Evolutionary conservation across 2,888 invertebrate genomes (phyloP).

Genomic region (Spodoptera littoralis): DNA sequence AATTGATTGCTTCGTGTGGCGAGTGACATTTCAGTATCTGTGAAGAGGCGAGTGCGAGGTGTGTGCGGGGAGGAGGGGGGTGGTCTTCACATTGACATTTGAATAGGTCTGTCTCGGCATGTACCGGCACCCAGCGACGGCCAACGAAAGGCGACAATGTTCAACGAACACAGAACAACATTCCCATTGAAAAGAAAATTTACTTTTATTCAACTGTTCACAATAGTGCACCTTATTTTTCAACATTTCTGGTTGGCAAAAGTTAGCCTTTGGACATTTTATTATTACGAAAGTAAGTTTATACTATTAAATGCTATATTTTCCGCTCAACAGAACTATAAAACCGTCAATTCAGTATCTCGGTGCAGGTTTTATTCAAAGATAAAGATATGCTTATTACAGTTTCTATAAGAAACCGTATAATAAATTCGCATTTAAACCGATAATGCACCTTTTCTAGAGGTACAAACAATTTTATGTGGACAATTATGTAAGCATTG

Average conservation of each 20-base stretch:
- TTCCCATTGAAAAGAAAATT: constrained; percentile 86
- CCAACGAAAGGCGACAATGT: constrained; percentile 87
- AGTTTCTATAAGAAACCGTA: constrained; percentile 24
- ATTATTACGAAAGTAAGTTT: constrained; percentile 8
- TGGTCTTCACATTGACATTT: constrained; percentile 85
- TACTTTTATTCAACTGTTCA: constrained; percentile 79
- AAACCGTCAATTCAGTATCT: constrained; percentile 46
- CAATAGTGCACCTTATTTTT: constrained; percentile 79
- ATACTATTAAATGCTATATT: constrained; percentile 24
- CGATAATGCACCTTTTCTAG: constrained; percentile 31
- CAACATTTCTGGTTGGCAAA: constrained; percentile 60
- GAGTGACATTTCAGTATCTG: constrained; percentile 86
- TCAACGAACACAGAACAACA: constrained; percentile 82
- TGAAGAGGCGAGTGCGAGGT: constrained; percentile 64
- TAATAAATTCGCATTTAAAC: constrained; percentile 23
- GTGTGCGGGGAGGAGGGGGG: constrained; percentile 61
- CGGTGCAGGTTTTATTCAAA: constrained; percentile 33
- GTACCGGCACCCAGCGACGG: constrained; percentile 86
- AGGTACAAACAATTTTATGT: constrained; percentile 18
- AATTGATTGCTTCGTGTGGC: constrained; percentile 88
- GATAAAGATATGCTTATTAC: constrained; percentile 29
- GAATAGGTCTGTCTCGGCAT: constrained; percentile 87
- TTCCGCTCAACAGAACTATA: constrained; percentile 27
- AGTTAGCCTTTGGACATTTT: constrained; percentile 28
- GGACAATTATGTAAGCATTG: constrained; percentile 6